Base-by-base conservation (phyloP, 2,888 invertebrate species). In the Drosophila kambysellisi region DNA sequence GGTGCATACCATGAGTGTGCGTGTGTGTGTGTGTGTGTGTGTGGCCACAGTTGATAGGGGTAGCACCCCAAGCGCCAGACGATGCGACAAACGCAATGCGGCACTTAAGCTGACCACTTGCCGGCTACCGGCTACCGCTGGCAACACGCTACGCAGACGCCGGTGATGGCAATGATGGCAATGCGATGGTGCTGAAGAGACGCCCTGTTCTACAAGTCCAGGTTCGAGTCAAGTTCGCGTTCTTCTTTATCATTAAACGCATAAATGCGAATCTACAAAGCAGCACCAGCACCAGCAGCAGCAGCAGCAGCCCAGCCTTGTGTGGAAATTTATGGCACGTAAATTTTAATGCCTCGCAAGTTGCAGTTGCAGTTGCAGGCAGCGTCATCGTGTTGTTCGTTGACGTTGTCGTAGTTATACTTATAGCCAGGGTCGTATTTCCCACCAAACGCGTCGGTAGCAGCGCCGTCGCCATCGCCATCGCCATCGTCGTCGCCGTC, bases 311-410 rank as follows among this genome's bases (percentile, higher is more conserved):
- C 82, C 11, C 43, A 83, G 86, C 86, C 83, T 88, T 86, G 85
- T 87, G 89, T 70, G 83, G 76, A 88, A 85, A 89, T 89, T 89
- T 89, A 89, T 89, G 85, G 89, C 89, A 86, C 90, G 88, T 90
- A 81, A 89, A 90, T 89, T 89, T 89, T 88, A 86, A 89, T 88
- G 88, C 74, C 80, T 73, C 74, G 73, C 79, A 76, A 80, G 68
- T 76, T 81, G 81, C 63, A 63, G 68, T 76, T 81, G 81, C 63
- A 63, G 57, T 76, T 81, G 81, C 63, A 63, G 57, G 54, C 54
- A 46, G 35, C 67, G 48, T 74, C 82, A 63, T 65, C 61, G 58
- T 61, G 33, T 54, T 32, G 20, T 30, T 61, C 9, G 52, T 48
- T 33, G 60, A 56, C 41, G 60, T 59, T 54, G 63, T 61, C 53